Conservation (phyloP, 2,797 vertebrate genomes). For the Neolamprologus multifasciatus region DNA sequence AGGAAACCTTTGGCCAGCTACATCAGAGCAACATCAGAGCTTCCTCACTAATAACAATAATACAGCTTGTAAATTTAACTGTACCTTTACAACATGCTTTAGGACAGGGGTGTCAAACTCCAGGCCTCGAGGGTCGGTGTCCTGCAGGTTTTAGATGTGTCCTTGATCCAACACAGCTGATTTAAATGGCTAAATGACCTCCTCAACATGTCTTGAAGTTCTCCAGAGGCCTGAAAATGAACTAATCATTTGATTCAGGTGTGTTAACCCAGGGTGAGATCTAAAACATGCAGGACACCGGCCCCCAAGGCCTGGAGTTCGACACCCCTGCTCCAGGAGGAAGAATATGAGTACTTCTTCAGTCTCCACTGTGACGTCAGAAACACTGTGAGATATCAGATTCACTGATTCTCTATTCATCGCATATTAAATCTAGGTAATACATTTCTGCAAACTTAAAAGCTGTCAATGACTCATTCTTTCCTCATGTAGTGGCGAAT, state of each 20-base stretch:
- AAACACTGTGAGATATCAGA: not conserved
- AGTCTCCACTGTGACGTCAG: not conserved
- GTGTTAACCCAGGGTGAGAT: not conserved
- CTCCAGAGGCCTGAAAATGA: not conserved
- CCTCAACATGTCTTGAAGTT: not conserved
- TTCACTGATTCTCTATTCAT: not conserved
- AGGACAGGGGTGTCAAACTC: not conserved
- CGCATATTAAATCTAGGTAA: not conserved
- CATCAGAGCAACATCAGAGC: not conserved
- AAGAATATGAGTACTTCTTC: not conserved
- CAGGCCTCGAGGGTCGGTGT: not conserved
- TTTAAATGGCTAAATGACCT: not conserved
- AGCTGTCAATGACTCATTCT: not conserved
- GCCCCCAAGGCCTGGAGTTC: not conserved
- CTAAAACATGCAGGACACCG: fast-evolving
- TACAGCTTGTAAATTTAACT: not conserved
- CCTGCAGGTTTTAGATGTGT: not conserved
- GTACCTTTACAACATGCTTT: not conserved
- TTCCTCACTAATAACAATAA: not conserved
- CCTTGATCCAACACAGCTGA: not conserved
- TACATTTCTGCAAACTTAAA: not conserved
- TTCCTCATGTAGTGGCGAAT: not conserved
- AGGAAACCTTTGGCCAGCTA: not conserved
- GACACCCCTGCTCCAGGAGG: not conserved
- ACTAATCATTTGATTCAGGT: not conserved